Evolutionary conservation across 2,797 vertebrate genomes (phyloP).

Genomic region (Takifugu rubripes): DNA sequence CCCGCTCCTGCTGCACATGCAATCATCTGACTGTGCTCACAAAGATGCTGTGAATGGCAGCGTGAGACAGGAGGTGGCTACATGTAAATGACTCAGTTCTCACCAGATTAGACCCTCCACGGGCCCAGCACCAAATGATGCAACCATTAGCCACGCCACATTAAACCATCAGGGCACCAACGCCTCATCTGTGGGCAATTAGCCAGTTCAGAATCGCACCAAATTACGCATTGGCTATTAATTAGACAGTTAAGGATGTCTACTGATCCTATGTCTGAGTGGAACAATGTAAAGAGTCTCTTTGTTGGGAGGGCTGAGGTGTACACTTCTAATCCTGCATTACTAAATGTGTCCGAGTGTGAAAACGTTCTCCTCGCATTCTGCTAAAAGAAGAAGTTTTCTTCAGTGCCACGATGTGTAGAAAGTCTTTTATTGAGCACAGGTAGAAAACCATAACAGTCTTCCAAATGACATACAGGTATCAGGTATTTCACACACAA

Average conservation of each 20-base stretch:
- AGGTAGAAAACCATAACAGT: constrained; percentile 58
- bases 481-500: constrained; percentile 41
- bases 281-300: not conserved
- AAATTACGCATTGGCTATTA: constrained; percentile 38
- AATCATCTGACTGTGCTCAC: not conserved
- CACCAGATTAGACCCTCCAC: constrained; percentile 18
- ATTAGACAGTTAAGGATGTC: constrained; percentile 43
- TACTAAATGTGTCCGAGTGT: too few relatives aligned
- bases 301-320: too few relatives aligned
- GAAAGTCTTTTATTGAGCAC: constrained; percentile 69
- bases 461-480: constrained; percentile 53
- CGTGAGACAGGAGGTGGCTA: too few relatives aligned
- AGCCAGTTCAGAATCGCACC: constrained; percentile 31
- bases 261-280: constrained; percentile 23
- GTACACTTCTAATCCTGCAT: too few relatives aligned
- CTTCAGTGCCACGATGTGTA: constrained; percentile 34
- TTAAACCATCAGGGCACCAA: constrained; percentile 19
- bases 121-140: constrained; percentile 18
- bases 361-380: too few relatives aligned
- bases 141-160: constrained; percentile 21
- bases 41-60: too few relatives aligned
- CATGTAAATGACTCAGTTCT: not conserved
- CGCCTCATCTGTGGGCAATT: constrained; percentile 38
- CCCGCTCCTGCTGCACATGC: not conserved
- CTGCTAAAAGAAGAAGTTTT: not conserved